A percentile compares a stretch with the other conserved stretches of the same genome.
Evolutionary conservation across 1,140 invertebrate genomes (phyloP).

Genomic region (Brachionus paranguensis): DNA sequence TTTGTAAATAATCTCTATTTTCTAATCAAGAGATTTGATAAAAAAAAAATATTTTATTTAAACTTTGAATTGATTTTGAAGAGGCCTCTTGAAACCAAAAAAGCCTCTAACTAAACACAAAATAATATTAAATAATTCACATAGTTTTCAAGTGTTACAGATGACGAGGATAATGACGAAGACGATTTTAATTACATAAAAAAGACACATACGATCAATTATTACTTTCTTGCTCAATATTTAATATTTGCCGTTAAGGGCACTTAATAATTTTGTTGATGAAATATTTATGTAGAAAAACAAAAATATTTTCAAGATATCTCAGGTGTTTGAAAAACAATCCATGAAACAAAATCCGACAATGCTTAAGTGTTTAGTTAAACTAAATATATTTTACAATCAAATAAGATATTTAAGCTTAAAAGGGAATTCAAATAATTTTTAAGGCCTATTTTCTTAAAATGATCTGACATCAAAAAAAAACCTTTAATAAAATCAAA

Average conservation of each 20-base stretch:
- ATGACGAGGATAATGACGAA: conserved; percentile 13
- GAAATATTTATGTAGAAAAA: conserved; percentile 2
- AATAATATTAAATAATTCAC: conserved; percentile 36
- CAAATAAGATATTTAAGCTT: background rate
- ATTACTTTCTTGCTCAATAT: conserved; percentile 8
- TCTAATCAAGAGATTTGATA: conserved; percentile 11
- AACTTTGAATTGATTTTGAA: conserved; percentile 8
- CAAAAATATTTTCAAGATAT: conserved; percentile 17
- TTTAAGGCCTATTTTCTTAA: too few species aligned
- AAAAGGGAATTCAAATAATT: background rate
- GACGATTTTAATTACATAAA: background rate
- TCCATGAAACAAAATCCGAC: background rate
- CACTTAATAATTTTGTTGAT: background rate
- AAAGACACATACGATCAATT: background rate
- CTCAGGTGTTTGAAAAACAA: conserved; percentile 19
- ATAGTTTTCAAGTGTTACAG: conserved; percentile 12
- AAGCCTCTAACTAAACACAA: background rate
- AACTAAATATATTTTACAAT: background rate
- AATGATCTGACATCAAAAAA: background rate
- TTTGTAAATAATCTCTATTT: conserved; percentile 12
- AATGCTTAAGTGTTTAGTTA: background rate
- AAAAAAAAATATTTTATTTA: conserved; percentile 11
- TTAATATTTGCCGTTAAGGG: conserved; percentile 15
- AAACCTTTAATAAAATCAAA: too few species aligned
- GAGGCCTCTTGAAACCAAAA: background rate